Percentiles rank a stretch among this genome's conserved stretches.
phyloP scores from a whole-genome alignment of 1,140 invertebrate genomes.

The Charaxes varanes region DNA sequence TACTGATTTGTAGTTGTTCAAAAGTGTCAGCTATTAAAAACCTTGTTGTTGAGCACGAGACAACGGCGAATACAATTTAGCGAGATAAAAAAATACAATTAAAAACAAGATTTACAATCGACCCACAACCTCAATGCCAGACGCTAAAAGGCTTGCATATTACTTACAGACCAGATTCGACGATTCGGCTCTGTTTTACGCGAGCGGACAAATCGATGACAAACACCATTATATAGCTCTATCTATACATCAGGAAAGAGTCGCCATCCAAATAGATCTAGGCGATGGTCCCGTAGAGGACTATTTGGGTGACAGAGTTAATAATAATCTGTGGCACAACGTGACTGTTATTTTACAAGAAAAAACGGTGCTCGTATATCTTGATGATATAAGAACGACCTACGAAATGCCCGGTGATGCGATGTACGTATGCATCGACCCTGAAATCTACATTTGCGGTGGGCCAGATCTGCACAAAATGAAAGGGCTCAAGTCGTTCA shows the following conservation, averaged over 20 bases:
- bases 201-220: constrained; percentile 87
- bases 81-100: constrained; percentile 20
- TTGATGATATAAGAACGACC: constrained; percentile 81
- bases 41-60: no score
- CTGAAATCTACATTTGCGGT: constrained; percentile 93
- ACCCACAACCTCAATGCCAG: constrained; percentile 22
- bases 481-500: constrained; percentile 81
- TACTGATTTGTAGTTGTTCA: no score
- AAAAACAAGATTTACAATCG: constrained; percentile 18
- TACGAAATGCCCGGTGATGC: constrained; percentile 83
- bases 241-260: constrained; percentile 84
- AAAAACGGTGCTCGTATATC: constrained; percentile 80
- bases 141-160: constrained; percentile 17
- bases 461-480: constrained; percentile 87
- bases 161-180: constrained; percentile 84
- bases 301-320: constrained; percentile 80
- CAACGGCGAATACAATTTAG: no score
- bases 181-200: constrained; percentile 90
- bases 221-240: constrained; percentile 89
- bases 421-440: constrained; percentile 91
- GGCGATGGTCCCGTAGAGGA: constrained; percentile 83
- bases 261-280: constrained; percentile 89
- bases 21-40: no score
- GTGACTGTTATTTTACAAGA: constrained; percentile 89
- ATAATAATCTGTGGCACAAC: constrained; percentile 90